phyloP scores from a whole-genome alignment of 2,113 vertebrate genomes.

The Dipodomys ordii region DNA sequence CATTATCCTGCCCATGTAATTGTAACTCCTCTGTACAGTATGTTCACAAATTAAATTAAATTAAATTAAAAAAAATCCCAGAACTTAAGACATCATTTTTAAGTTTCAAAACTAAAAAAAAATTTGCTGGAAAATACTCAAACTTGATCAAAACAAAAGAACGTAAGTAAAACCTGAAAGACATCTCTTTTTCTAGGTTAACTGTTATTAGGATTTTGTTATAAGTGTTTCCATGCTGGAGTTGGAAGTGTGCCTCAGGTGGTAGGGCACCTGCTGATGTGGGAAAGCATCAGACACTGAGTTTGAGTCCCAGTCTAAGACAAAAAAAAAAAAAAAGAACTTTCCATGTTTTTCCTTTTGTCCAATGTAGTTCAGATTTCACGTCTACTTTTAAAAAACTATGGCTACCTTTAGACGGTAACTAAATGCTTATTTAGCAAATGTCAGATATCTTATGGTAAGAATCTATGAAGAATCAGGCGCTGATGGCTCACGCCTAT shows the following conservation, averaged over 20 bases:
- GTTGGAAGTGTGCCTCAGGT: too few relatives aligned
- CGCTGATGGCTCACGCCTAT: too few relatives aligned
- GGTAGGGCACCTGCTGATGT: too few relatives aligned
- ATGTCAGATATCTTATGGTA: background rate
- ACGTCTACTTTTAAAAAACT: background rate
- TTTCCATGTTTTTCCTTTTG: background rate
- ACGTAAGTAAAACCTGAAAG: background rate
- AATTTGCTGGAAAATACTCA: background rate
- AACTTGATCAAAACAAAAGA: background rate
- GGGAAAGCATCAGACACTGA: too few relatives aligned
- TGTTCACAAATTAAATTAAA: too few relatives aligned
- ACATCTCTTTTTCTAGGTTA: background rate
- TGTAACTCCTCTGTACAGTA: too few relatives aligned
- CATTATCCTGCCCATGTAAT: too few relatives aligned
- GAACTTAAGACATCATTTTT: constrained; percentile 40
- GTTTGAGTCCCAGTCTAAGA: too few relatives aligned
- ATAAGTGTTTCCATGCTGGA: background rate
- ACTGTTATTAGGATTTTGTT: background rate
- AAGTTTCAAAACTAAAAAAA: constrained; percentile 40
- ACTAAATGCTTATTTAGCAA: constrained; percentile 24
- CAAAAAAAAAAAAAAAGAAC: too few relatives aligned
- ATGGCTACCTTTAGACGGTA: background rate
- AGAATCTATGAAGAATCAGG: too few relatives aligned
- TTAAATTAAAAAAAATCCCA: too few relatives aligned
- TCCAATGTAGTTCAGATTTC: background rate